These are phyloP conservation scores for Hippocampus barbouri DNA, from an alignment of 2,113 vertebrate species.

Conservation along the genomic window DNA sequence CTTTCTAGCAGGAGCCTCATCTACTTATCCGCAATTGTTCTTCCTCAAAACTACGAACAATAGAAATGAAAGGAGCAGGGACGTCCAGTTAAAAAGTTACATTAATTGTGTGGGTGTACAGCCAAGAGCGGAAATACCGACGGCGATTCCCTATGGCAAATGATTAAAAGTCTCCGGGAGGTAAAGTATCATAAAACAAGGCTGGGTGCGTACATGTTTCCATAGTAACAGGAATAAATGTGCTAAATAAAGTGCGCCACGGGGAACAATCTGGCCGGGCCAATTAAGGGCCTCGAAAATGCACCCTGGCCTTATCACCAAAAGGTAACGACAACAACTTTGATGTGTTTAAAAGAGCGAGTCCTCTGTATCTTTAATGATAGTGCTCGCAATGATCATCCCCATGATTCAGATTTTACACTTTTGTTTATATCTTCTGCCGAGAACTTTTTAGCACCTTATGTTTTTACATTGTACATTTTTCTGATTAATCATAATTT, in stretches of 20 bases:
- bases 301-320: not conserved
- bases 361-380: not conserved
- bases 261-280: not conserved
- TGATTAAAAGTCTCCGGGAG: conserved; percentile 2
- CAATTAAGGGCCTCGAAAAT: not conserved
- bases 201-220: not conserved
- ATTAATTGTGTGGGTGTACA: not conserved
- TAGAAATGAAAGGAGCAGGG: not conserved
- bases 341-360: not conserved
- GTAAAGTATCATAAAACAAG: conserved; percentile 1
- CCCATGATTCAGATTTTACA: not conserved
- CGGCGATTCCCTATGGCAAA: not conserved
- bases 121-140: not conserved
- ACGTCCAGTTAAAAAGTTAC: not conserved
- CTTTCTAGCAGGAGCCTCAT: not conserved
- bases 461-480: no score
- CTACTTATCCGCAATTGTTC: no score
- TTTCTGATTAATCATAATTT: no score
- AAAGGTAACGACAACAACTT: not conserved
- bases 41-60: not conserved
- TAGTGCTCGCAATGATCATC: not conserved
- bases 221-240: not conserved
- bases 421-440: not conserved
- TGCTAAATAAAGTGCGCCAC: not conserved
- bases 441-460: not conserved